phyloP scores from a whole-genome alignment of 2,888 invertebrate species.

The Hirtodrosophila trivittata region DNA sequence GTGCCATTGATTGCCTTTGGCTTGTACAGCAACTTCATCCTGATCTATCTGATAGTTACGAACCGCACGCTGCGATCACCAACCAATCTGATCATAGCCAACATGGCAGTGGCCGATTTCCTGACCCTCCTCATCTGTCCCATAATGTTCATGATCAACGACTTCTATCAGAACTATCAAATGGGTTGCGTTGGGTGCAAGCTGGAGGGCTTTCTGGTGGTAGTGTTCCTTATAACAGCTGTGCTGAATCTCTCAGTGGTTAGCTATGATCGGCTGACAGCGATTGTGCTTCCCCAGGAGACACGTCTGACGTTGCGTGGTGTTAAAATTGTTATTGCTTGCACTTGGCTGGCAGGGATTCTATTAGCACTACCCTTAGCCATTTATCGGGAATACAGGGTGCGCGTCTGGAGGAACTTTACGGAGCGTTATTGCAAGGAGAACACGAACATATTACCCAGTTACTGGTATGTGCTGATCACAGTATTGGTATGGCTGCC shows the following conservation, averaged over 20 bases:
- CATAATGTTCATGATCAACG: constrained; percentile 89
- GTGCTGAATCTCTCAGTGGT: constrained; percentile 91
- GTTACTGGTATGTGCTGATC: constrained; percentile 92
- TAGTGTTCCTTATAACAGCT: constrained; percentile 89
- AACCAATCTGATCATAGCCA: constrained; percentile 89
- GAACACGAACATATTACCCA: constrained; percentile 86
- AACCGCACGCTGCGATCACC: constrained; percentile 88
- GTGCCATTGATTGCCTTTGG: constrained; percentile 87
- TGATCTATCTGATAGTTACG: constrained; percentile 87
- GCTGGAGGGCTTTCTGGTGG: constrained; percentile 91
- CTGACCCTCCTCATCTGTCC: constrained; percentile 88
- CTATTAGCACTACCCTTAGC: constrained; percentile 88
- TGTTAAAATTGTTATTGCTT: constrained; percentile 87
- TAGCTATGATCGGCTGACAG: constrained; percentile 92
- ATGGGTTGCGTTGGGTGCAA: constrained; percentile 90
- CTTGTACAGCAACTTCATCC: constrained; percentile 87
- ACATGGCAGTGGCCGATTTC: constrained; percentile 90
- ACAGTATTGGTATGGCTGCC: constrained; percentile 92
- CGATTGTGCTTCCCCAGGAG: constrained; percentile 90
- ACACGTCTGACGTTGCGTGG: constrained; percentile 87
- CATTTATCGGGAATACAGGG: constrained; percentile 87
- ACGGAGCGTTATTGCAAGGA: constrained; percentile 91
- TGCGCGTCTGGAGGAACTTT: constrained; percentile 90
- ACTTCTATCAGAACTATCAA: constrained; percentile 91
- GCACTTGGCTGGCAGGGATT: constrained; percentile 88